phyloP scores from a whole-genome alignment of 53 echinoderm and acorn worm genomes.

The Paracentrotus lividus region DNA sequence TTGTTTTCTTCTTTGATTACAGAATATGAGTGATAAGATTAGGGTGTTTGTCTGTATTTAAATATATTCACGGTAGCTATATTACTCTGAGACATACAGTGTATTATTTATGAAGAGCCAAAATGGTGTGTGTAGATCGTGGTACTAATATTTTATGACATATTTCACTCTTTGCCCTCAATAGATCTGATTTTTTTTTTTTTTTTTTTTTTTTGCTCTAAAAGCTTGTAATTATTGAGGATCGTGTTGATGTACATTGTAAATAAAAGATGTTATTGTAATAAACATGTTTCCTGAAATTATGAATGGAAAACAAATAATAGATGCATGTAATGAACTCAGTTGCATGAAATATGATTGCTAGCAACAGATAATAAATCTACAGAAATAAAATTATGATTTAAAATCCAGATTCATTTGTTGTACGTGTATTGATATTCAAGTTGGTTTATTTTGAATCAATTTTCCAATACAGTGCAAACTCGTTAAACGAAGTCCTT shows the following conservation, averaged over 20 bases:
- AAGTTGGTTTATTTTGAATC: too few relatives aligned
- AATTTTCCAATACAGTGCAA: too few relatives aligned
- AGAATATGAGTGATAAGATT: too few relatives aligned
- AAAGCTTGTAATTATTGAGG: background rate
- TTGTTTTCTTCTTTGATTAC: too few relatives aligned
- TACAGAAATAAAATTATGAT: slow-evolving; percentile 40
- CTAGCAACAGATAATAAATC: background rate
- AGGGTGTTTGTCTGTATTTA: too few relatives aligned
- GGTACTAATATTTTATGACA: background rate
- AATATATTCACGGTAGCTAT: too few relatives aligned
- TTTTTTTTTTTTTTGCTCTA: background rate
- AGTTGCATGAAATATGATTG: slow-evolving; percentile 5
- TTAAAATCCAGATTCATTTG: background rate
- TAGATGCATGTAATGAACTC: background rate
- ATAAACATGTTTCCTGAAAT: slow-evolving; percentile 15
- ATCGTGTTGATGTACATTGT: slow-evolving; percentile 36
- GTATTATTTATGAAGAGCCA: too few relatives aligned
- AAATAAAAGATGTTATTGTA: slow-evolving; percentile 35
- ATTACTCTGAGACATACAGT: too few relatives aligned
- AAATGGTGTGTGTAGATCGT: too few relatives aligned
- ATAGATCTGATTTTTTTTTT: background rate
- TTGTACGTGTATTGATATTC: background rate
- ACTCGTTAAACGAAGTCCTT: too few relatives aligned
- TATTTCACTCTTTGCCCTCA: background rate
- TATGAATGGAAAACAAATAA: background rate